Base-by-base conservation (phyloP, 2,888 invertebrate genomes). In the Pegoplata infirma region DNA sequence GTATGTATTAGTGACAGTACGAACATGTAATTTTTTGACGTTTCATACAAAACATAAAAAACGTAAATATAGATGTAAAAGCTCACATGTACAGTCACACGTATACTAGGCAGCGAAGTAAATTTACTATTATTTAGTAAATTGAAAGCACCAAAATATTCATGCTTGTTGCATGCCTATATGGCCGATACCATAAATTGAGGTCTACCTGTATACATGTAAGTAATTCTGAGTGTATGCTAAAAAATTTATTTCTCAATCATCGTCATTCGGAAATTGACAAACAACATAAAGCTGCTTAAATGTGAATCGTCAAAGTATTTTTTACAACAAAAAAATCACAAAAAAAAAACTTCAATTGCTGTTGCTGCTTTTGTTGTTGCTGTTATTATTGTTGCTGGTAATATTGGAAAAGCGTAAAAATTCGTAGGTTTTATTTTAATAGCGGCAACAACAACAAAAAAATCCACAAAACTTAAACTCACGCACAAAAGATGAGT, bases 251-350 rank as follows among this genome's bases (percentile, higher is more conserved):
- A 64, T 56, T 71, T 71, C 61, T 49, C 76, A 76, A 76, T 76
- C 63, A 76, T 28, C 59, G 51, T 21, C 56, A 68, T 63, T 68
- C 58, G 51, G 47, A 56, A 68, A 67, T 67, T 73, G 63, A 68
- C 67, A 67, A 68, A 73, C 77, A 67, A 49, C 76, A 61, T 61
- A 76, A 76, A 76, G 59, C 71, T 63, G 68, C 67, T 73, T 68
- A 68, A 53, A 61, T 73, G 56, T 56, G 32, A 64, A 53, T 67
- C 61, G 36, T 53, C 58, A 56, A 76, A 66, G 46, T 28, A 49
- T 58, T 49, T 53, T 17, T 44, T 17, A 12, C 10, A 17, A 56
- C 44, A 44, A 32, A 8, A 21, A 19, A 49, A 14, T 14, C n/a
- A 46, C n/a, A 17, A 10, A 19, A 12, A 19, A 49, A 19, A n/a